Base-by-base conservation (phyloP, 2,888 invertebrate genomes). In the Lasioglossum figueresi region DNA sequence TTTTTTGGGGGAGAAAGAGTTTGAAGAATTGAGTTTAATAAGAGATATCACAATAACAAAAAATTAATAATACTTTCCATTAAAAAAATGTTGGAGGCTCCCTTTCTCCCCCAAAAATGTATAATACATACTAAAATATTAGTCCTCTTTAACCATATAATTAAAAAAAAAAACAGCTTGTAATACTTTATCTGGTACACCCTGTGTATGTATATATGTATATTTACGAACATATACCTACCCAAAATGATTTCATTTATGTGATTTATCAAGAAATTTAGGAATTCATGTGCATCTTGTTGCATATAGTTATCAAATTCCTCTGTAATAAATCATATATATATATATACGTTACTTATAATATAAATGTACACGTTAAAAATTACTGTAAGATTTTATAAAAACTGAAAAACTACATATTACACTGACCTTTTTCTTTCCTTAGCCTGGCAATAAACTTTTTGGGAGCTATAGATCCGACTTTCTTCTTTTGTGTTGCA, bases 291-390 rank as follows among this genome's bases (percentile, higher is more conserved):
- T 75, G 99, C 99, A 97, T 99, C 99, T 96, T 99, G 99, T 95
- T 99, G 99, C 98, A 99, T 99, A 94, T 99, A 99, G 95, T 99
- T 99, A 96, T 99, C 99, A 96, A 99, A 99, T 94, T 99, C 98
- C 96, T 99, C 99, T 99, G 96, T 85, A 96, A 97, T 91, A 93
- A 76, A 76, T 27, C 45, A 73, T 73, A 59, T 6, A 34, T 6
- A 34, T 19, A 40, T 56, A 4, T 5, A 27, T 63, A 72, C 19
- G 31, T 45, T 63, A 75, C 63, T 83, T 19, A 16, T 45, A 31
- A 2, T 8, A 48, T 40, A 31, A 1, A 74, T 27, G 5, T 37
- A 52, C 8, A 63, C 2, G 16, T 45, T 71, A 48, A 3, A 43
- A 4, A 37, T 79, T 74, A 63, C 16, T 27, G 6, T 73, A 59